Evolutionary conservation across 2,113 vertebrate species (phyloP).

Genomic region (Hypomesus transpacificus): DNA sequence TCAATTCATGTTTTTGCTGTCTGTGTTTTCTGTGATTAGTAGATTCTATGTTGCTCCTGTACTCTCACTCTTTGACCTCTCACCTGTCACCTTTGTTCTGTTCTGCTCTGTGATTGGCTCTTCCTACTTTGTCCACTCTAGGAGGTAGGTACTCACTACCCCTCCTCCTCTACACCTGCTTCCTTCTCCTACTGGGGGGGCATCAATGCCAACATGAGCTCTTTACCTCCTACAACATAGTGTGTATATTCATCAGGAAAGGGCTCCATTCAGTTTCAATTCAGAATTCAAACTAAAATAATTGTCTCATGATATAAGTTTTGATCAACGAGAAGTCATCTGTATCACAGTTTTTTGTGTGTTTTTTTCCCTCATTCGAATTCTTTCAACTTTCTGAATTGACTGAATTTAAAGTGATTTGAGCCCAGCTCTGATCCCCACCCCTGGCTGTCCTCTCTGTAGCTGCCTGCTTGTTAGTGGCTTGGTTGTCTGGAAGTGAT

Average conservation of each 20-base stretch:
- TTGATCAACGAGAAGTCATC: no score
- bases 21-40: conserved; percentile 65
- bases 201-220: no score
- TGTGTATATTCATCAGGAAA: no score
- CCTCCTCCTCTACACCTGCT: conserved; percentile 41
- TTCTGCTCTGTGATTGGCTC: conserved; percentile 86
- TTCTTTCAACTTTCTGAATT: no score
- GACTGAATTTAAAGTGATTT: no score
- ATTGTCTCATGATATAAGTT: no score
- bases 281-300: no score
- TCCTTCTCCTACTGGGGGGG: not conserved
- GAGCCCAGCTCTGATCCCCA: not conserved
- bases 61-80: conserved; percentile 83
- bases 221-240: no score
- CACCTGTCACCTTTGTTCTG: conserved; percentile 71
- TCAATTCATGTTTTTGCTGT: conserved; percentile 58
- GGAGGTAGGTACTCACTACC: conserved; percentile 81
- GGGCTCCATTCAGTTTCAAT: no score
- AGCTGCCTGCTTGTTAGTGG: not conserved
- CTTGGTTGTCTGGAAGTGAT: not conserved
- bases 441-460: not conserved
- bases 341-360: no score
- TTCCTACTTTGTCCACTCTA: conserved; percentile 87
- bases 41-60: conserved; percentile 81
- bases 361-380: no score